Evolutionary conservation across 2,113 vertebrate species (phyloP), one percentile per base, ranked within the genome.

Genomic region (Eira barbara): DNA sequence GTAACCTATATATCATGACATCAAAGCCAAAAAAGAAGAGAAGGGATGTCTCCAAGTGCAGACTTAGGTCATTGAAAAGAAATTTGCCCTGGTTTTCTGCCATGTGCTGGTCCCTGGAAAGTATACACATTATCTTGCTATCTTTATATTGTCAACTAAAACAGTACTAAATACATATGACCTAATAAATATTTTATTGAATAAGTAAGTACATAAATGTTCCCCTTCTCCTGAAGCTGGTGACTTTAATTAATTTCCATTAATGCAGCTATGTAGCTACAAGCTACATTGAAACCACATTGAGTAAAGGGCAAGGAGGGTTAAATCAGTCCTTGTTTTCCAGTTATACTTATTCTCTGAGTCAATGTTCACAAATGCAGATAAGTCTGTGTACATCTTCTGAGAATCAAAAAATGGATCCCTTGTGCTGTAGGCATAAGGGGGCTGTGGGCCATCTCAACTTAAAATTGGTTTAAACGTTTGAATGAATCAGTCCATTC

Each of bases 1-100:
- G 73, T 95, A 90, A 97, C 90, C 96, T 93, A 95, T 94, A 96
- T 84, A 73, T 78, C 85, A 59, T 65, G 57, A 80, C 7, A 42
- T 12, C 55, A 59, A 82, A 31, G 25, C 7, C 3, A 18, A 45
- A 83, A 84, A 36, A 36, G n/a, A 78, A 69, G 39, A 76, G 49
- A 80, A 89, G 2, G 3, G 10, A 25, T 83, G 7, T 3, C 39
- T 69, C 18, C 52, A 88, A 39, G n/a, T 87, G 13, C 12, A 90
- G 61, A 87, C 6, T 81, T 71, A 89, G 7, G 27, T 57, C 63
- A n/a, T 73, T 84, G 49, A 94, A 73, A 95, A 95, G 69, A 78
- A 39, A 39, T 49, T 15, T 25, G 2, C 39, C 6, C 1, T 61
- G 29, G 10, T 83, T 92, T 61, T 23, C 10, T 95, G 20, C 31